Percentiles rank a stretch among this genome's conserved stretches.
phyloP scores from a whole-genome alignment of 2,113 vertebrate species.

The Cercopithecus mona region DNA sequence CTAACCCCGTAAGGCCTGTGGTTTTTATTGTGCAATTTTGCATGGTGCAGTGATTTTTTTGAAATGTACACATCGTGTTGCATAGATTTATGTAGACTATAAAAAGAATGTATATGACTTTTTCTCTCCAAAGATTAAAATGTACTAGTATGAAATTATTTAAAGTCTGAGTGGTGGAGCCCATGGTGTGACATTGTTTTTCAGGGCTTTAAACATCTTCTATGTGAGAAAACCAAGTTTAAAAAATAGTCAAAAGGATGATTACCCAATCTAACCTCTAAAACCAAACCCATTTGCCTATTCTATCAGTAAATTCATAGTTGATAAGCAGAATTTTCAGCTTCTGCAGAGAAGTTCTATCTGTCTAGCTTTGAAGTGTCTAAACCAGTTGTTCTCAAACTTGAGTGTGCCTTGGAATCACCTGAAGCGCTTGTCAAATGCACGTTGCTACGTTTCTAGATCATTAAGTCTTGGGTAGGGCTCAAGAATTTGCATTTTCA shows the following conservation, averaged over 20 bases:
- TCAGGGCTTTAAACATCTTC: neutral
- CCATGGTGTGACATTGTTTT: neutral
- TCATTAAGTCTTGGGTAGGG: neutral
- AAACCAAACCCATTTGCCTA: neutral
- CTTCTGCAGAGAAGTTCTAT: neutral
- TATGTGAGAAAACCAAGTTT: neutral
- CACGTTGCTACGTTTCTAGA: neutral
- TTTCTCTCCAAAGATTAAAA: conserved; percentile 21
- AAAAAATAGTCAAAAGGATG: neutral
- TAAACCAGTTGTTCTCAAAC: neutral
- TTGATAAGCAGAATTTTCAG: neutral
- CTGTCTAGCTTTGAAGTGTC: neutral
- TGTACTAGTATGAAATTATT: neutral
- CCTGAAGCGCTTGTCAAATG: neutral
- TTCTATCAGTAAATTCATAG: neutral
- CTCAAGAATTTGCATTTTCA: neutral
- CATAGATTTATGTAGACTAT: neutral
- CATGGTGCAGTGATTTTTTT: neutral
- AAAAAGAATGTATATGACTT: neutral
- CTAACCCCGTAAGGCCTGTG: neutral
- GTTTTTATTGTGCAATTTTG: neutral
- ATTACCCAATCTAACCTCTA: neutral
- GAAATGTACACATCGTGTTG: neutral
- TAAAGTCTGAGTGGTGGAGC: neutral
- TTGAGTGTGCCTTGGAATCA: neutral